Evolutionary conservation across 2,113 vertebrate species (phyloP), one percentile per base, ranked within the genome.

Genomic region (Oryzias curvinotus): DNA sequence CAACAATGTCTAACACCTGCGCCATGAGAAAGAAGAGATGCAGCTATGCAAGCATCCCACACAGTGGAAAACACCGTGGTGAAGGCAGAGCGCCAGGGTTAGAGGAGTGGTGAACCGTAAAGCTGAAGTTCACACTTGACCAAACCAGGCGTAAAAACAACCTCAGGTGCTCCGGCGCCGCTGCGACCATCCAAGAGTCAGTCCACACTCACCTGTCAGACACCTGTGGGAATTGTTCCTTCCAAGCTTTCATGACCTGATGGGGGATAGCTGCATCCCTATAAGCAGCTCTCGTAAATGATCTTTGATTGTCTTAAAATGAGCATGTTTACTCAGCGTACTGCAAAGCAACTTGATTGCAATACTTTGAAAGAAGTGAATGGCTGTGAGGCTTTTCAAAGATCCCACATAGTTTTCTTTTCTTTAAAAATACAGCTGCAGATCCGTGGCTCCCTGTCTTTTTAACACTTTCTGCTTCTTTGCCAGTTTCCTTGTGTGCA

Each of bases 401-500:
- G 52, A 66, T 64, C 48, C 43, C n/a, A 48, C 21, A 23, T 23
- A 23, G 21, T 44, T 42, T 25, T 41, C 21, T 26, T 19, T 70
- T 14, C 55, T 54, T 59, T 30, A 48, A 1, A 64, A 28, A 65
- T 57, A 28, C 55, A 71, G 52, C 0, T 73, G 61, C 52, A 74
- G 43, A 62, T 49, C 65, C 69, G 5, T 71, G 51, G 61, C 77
- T 49, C 46, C 61, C 28, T 62, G 28, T 68, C 51, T 67, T 71
- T 61, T 75, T 56, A 68, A 71, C 60, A 57, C 47, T 42, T 63
- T 17, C 57, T 47, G 55, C 62, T 45, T 52, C 26, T 3, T 47
- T 30, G 36, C 8, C 43, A 7, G 3, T 7, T 17, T 19, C 30
- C 16, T 12, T 25, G n/a, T 1, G 26, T 55, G 18, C 36, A 17